Evolutionary conservation across 35 echinoderm and acorn worm species (phyloP).

Genomic region (Nesometra sesokonis): DNA sequence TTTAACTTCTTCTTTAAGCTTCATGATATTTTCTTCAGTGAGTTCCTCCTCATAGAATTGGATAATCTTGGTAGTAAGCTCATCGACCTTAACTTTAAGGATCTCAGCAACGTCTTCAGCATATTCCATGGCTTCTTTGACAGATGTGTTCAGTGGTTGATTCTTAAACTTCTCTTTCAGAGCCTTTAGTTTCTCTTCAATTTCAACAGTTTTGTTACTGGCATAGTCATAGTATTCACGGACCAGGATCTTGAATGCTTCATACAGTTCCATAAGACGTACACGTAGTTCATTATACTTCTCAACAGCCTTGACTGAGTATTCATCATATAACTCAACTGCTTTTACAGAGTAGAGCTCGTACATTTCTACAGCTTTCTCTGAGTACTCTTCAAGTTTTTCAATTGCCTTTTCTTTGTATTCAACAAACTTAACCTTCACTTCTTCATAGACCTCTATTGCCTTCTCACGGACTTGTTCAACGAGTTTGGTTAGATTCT

Average conservation of each 20-base stretch:
- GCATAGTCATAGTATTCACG: background rate
- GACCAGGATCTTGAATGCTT: background rate
- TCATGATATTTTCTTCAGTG: background rate
- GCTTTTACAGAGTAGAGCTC: slow-evolving; percentile 8
- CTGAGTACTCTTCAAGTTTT: background rate
- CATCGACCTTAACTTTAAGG: background rate
- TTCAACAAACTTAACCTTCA: slow-evolving; percentile 16
- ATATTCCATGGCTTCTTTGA: background rate
- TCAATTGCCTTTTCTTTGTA: background rate
- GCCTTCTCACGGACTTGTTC: slow-evolving; percentile 27
- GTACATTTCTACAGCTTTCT: background rate
- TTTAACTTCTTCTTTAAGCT: background rate
- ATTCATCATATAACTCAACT: slow-evolving; percentile 18
- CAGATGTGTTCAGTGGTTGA: background rate
- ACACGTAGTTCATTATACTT: slow-evolving; percentile 35
- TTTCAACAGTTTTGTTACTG: background rate
- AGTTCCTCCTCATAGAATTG: background rate
- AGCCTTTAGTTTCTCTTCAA: background rate
- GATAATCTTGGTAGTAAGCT: background rate
- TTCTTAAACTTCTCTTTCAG: background rate
- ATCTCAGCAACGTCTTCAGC: background rate
- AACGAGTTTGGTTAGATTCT: slow-evolving; percentile 11
- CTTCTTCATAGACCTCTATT: slow-evolving; percentile 26
- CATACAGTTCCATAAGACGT: slow-evolving; percentile 9
- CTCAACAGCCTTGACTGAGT: slow-evolving; percentile 23